Percentiles rank a stretch among this genome's conserved stretches.
Evolutionary conservation across 2,797 vertebrate species (phyloP).

Genomic region (Limnodromus scolopaceus): DNA sequence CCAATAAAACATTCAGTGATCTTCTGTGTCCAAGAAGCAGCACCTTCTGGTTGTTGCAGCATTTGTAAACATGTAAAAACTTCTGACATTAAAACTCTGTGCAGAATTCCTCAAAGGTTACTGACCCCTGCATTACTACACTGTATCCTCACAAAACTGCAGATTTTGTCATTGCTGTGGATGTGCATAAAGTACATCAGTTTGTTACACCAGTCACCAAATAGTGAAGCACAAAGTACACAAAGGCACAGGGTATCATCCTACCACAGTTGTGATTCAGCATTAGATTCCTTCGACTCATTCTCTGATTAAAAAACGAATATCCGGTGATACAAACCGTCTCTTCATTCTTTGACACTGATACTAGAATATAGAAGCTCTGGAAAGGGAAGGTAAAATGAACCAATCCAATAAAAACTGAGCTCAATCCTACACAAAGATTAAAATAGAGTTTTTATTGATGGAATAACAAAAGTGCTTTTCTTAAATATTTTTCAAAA

Average conservation of each 20-base stretch:
- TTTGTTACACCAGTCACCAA: background rate
- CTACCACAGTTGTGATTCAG: fast-evolving
- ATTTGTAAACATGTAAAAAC: background rate
- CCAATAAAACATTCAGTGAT: background rate
- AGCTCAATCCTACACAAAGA: constrained; percentile 81
- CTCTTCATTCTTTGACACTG: background rate
- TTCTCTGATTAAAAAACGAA: background rate
- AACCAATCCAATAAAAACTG: constrained; percentile 30
- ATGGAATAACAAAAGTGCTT: constrained; percentile 96
- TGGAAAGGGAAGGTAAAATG: background rate
- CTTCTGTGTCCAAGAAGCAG: background rate
- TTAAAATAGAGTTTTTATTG: constrained; percentile 99
- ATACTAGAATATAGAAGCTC: background rate
- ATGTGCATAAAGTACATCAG: background rate
- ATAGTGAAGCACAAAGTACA: background rate
- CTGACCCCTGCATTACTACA: background rate
- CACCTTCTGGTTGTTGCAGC: background rate
- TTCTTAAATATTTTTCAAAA: constrained; percentile 97
- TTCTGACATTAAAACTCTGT: background rate
- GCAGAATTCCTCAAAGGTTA: background rate
- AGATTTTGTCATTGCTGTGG: background rate
- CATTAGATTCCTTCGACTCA: background rate
- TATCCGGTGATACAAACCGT: background rate
- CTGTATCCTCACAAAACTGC: background rate
- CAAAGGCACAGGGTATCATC: background rate